A percentile compares a stretch with the other conserved stretches of the same genome.
These are phyloP conservation scores for Hypotaenidia okinawae DNA, from an alignment of 2,797 vertebrate species.

Conservation along the genomic window DNA sequence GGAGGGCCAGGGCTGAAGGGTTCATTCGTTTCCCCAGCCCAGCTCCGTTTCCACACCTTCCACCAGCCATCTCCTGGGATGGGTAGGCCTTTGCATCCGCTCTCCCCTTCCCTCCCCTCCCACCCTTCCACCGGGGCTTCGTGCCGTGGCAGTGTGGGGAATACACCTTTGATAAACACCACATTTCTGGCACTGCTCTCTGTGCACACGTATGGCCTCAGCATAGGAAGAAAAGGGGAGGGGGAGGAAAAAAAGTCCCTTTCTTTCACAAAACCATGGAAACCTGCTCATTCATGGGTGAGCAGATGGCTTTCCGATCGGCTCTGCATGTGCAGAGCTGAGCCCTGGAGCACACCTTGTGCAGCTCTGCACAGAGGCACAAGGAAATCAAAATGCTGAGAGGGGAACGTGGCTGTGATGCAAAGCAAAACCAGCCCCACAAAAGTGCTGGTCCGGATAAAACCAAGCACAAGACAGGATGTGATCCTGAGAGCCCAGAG, in stretches of 20 bases:
- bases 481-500: not conserved
- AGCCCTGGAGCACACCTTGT: not conserved
- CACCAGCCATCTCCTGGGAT: not conserved
- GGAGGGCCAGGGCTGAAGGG: not conserved
- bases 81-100: not conserved
- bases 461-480: not conserved
- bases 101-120: not conserved
- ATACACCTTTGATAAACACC: not conserved
- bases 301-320: slow-evolving; percentile 51
- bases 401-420: not conserved
- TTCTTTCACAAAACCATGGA: slow-evolving; percentile 12
- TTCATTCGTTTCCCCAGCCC: slow-evolving; percentile 18
- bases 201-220: not conserved
- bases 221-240: not conserved
- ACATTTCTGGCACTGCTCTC: not conserved
- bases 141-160: not conserved
- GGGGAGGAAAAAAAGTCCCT: not conserved
- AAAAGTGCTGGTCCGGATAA: not conserved
- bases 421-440: slow-evolving; percentile 13
- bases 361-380: not conserved
- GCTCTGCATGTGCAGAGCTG: not conserved
- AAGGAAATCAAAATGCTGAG: not conserved
- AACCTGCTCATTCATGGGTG: not conserved
- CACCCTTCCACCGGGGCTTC: not conserved
- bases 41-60: not conserved